phyloP scores from a whole-genome alignment of 2,113 vertebrate species.

The Lagopus muta region DNA sequence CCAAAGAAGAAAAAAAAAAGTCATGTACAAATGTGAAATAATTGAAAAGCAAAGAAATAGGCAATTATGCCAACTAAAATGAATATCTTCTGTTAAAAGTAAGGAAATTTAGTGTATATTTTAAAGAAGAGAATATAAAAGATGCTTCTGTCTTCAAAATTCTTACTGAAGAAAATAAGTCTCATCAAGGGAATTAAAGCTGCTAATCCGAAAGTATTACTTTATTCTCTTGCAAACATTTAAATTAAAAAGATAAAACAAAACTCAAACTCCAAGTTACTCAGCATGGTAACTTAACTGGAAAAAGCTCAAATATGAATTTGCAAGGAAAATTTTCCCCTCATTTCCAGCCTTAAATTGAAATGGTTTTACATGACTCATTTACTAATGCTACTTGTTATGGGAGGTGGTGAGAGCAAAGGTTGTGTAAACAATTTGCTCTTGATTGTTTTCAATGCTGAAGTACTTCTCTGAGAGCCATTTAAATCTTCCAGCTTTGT shows the following conservation, averaged over 20 bases:
- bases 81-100: neutral
- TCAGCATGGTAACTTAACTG: neutral
- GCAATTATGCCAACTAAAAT: neutral
- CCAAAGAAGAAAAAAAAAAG: neutral
- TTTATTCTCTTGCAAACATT: slow-evolving; percentile 4
- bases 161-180: neutral
- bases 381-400: slow-evolving; percentile 23
- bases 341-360: slow-evolving; percentile 15
- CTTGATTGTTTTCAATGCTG: slow-evolving; percentile 43
- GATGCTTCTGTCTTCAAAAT: neutral
- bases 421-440: slow-evolving; percentile 44
- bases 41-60: neutral
- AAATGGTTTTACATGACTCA: slow-evolving; percentile 22
- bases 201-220: neutral
- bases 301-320: slow-evolving; percentile 5
- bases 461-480: slow-evolving; percentile 35
- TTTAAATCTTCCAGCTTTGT: slow-evolving; percentile 47
- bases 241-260: neutral
- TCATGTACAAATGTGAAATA: neutral
- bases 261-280: neutral
- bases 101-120: neutral
- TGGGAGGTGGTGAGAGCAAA: neutral
- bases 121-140: neutral
- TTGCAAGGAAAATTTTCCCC: neutral
- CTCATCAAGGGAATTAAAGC: neutral